phyloP scores from a whole-genome alignment of 2,797 vertebrate genomes.

The Caiman crocodilus region DNA sequence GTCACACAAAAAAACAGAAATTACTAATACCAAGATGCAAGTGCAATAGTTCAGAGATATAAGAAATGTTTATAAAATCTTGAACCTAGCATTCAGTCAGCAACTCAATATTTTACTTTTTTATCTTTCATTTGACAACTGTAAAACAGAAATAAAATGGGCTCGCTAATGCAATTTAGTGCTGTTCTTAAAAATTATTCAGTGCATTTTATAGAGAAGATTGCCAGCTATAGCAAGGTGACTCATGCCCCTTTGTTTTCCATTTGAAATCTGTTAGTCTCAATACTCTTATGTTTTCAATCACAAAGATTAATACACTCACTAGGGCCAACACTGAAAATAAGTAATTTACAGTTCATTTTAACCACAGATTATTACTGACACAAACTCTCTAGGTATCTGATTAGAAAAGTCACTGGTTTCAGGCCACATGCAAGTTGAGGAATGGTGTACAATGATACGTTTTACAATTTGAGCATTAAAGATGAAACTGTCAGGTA shows the following conservation, averaged over 20 bases:
- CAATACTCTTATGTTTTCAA: not conserved
- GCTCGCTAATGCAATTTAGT: not conserved
- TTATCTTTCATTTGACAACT: not conserved
- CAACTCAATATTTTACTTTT: not conserved
- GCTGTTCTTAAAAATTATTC: not conserved
- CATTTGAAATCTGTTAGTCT: not conserved
- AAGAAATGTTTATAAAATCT: not conserved
- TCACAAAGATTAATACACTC: not conserved
- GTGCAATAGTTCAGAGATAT: not conserved
- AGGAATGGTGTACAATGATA: conserved; percentile 33
- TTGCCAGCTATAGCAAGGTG: not conserved
- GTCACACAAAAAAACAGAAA: not conserved
- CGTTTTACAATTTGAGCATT: conserved; percentile 55
- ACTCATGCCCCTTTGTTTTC: not conserved
- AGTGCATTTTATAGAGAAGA: not conserved
- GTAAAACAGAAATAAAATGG: not conserved
- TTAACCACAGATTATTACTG: conserved; percentile 59
- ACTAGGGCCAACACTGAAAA: conserved; percentile 11
- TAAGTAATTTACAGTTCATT: conserved; percentile 38
- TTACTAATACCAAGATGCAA: not conserved
- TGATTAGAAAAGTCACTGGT: conserved; percentile 61
- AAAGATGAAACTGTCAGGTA: conserved; percentile 54
- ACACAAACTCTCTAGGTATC: conserved; percentile 55
- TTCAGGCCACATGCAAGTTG: conserved; percentile 55
- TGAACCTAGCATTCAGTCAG: not conserved